Conservation (phyloP, 2,113 vertebrate species). For the Copsychus sechellarum region DNA sequence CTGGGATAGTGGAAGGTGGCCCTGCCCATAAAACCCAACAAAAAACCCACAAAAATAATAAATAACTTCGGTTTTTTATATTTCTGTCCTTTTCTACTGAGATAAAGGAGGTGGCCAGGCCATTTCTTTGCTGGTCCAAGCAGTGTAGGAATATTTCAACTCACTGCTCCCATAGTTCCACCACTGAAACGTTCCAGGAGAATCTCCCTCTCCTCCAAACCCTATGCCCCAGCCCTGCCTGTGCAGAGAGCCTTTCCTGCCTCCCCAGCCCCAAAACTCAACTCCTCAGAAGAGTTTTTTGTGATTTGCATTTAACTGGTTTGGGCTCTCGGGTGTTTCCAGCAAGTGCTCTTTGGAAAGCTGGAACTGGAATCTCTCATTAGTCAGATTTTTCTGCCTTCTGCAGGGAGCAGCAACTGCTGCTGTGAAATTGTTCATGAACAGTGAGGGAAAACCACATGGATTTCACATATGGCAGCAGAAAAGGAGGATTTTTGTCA, state of each 20-base stretch:
- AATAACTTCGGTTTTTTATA: neutral
- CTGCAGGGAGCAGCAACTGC: neutral
- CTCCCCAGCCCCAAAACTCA: neutral
- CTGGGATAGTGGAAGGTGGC: accelerated
- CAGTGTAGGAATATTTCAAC: accelerated
- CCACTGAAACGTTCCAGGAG: accelerated
- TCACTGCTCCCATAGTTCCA: neutral
- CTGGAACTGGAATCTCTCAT: neutral
- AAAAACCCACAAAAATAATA: neutral
- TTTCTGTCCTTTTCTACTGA: neutral
- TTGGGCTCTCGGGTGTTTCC: neutral
- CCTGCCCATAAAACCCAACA: neutral
- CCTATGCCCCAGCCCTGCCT: neutral
- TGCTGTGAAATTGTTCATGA: neutral
- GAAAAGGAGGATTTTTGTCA: neutral
- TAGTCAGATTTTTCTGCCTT: neutral
- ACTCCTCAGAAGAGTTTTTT: neutral
- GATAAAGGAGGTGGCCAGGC: neutral
- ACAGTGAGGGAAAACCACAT: accelerated
- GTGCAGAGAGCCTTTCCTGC: neutral
- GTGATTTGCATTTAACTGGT: neutral
- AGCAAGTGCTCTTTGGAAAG: neutral
- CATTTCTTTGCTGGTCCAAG: neutral
- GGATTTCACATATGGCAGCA: neutral
- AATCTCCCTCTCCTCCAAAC: neutral